Conservation (phyloP, 2,888 invertebrate species). For the Cartodere bifasciata region DNA sequence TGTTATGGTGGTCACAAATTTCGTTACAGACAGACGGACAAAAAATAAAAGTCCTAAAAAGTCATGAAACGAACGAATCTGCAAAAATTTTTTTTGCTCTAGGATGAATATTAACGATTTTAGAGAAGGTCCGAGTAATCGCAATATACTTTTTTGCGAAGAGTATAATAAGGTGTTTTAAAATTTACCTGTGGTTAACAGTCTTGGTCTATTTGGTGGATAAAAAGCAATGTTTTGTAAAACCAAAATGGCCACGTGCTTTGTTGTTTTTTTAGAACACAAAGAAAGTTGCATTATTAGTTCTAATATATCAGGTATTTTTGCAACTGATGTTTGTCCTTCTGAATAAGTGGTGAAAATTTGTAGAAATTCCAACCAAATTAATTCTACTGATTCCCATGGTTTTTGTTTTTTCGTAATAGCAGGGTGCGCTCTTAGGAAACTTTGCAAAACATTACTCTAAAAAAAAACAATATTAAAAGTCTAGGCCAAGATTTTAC, state of each 20-base stretch:
- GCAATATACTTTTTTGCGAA: too few species aligned
- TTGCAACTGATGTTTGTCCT: conserved; percentile 40
- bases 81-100: too few species aligned
- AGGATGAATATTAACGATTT: too few species aligned
- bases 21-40: too few species aligned
- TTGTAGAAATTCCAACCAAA: conserved; percentile 41
- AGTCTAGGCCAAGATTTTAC: background rate
- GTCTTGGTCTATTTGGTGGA: conserved; percentile 38
- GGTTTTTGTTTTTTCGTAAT: conserved; percentile 40
- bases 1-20: too few species aligned
- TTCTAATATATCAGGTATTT: conserved; percentile 32
- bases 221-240: conserved; percentile 44
- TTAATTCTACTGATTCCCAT: conserved; percentile 40
- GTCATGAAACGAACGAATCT: too few species aligned
- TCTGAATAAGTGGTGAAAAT: conserved; percentile 41
- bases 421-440: conserved; percentile 39
- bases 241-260: conserved; percentile 34
- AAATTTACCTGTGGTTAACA: conserved; percentile 39
- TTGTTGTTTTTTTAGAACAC: conserved; percentile 24
- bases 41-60: too few species aligned
- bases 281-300: conserved; percentile 28
- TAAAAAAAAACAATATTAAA: conserved; percentile 20
- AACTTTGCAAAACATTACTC: conserved; percentile 38
- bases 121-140: too few species aligned
- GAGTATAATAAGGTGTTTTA: too few species aligned